A percentile compares a stretch with the other conserved stretches of the same genome.
Conservation (phyloP, 2,888 invertebrate species). For the Eupithecia dodoneata region DNA sequence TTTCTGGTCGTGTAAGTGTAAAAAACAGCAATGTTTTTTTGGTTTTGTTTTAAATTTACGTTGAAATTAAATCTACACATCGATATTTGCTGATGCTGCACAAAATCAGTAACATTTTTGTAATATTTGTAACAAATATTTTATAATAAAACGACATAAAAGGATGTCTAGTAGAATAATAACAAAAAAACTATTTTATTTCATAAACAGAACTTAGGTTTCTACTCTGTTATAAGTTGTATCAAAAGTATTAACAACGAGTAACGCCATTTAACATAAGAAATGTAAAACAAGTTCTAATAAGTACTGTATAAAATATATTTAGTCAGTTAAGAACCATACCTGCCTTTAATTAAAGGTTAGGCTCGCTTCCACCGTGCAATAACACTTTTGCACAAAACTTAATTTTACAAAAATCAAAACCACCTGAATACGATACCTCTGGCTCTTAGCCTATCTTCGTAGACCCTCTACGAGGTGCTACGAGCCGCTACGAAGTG, state of each 20-base stretch:
- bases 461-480: conserved; percentile 38
- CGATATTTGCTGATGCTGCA: background rate
- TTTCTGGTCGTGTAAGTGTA: too few species aligned
- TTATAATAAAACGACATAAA: background rate
- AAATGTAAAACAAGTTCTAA: too few species aligned
- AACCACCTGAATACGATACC: background rate
- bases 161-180: background rate
- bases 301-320: too few species aligned
- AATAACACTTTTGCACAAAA: too few species aligned
- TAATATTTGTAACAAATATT: background rate
- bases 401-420: background rate
- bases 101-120: background rate
- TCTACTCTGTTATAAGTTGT: too few species aligned
- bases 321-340: too few species aligned
- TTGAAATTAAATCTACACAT: background rate
- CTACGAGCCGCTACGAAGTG: conserved; percentile 28
- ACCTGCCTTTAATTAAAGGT: too few species aligned
- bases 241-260: too few species aligned
- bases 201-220: too few species aligned
- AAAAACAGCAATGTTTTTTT: background rate
- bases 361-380: too few species aligned
- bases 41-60: background rate
- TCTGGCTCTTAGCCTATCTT: conserved; percentile 8
- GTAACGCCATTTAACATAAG: too few species aligned
- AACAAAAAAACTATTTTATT: too few species aligned